Evolutionary conservation across 2,797 vertebrate genomes (phyloP), one percentile per base, ranked within the genome.

Genomic region (Zonotrichia albicollis): DNA sequence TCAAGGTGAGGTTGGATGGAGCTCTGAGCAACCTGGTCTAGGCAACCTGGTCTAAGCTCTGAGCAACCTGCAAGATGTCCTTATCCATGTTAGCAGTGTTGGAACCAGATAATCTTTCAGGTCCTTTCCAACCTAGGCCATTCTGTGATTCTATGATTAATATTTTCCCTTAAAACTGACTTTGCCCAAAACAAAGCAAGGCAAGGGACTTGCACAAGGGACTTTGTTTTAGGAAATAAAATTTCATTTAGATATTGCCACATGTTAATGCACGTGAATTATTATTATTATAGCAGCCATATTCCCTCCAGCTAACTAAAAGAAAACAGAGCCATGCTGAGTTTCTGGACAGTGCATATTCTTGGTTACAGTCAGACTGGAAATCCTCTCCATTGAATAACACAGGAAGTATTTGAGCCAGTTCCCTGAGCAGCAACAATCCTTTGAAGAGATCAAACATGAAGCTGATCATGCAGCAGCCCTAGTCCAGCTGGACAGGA

Each of bases 1-100:
- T 61, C 48, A 62, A 40, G 48, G 11, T 6, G 13, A 29, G 23
- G 16, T 16, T 76, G n/a, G 25, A 61, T 29, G 29, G n/a, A 23
- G 9, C 13, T 45, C 19, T 76, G 46, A 46, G 23, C 1, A 40
- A 3, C 23, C 8, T 54, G 34, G 4, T 30, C 20, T 25, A 15
- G 36, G 36, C 36, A 38, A 38, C 36, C 36, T 38, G 36, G 36
- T 38, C 36, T 38, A 38, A 38, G 36, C 36, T 38, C 36, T 38
- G 36, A 11, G 36, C 11, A 38, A 11, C 36, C 36, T 36, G 32
- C 10, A 75, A 51, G 26, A 8, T 32, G 21, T 18, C 26, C 11
- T 46, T 58, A 15, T 21, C 9, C 36, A 42, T 0, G 0, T 22
- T 7, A 65, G 16, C 7, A 32, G 26, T 25, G 11, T 5, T 27